Base-by-base conservation (phyloP, 2,113 vertebrate species). In the Misgurnus mizolepis region DNA sequence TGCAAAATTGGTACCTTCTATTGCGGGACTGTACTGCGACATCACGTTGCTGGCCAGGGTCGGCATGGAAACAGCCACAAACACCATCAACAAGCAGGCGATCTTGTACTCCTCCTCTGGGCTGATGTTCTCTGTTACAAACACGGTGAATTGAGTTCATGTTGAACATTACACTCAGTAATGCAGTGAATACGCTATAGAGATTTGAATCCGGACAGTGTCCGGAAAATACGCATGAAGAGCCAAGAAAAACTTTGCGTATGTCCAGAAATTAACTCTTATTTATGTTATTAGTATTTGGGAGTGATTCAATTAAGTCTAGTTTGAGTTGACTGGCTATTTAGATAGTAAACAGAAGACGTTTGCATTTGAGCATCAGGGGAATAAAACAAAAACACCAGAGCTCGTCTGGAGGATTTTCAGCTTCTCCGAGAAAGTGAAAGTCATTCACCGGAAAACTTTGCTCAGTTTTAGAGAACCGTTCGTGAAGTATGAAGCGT, bases 31-130 rank as follows among this genome's bases (percentile, higher is more conserved):
- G 78, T 99, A 99, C 83, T 99, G 98, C 9, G 98, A 99, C 98
- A 99, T 99, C 87, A 98, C 95, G 22, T 98, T 99, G 89, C 97
- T 98, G 40, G 97, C 98, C 88, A 99, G 85, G 60, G 97, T 99
- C 0, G 98, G 97, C 92, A 99, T 87, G 84, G 97, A 99, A 72
- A 99, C 98, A 0, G 98, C 98, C 87, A 99, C 98, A 22, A 99
- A 99, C 83, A 99, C 98, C 98, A 99, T 99, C 69, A 99, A 93
- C 87, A 99, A 95, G 80, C 98, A 99, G 86, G 98, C 98, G 56
- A 99, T 99, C 93, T 99, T 99, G 80, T 99, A 99, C 89, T 99
- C 98, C 88, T 99, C 98, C 92, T 99, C 98, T 60, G 97, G 98
- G 88, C 98, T 99, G 89, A 99, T 98, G 83, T 98, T 99, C 89